Base-by-base conservation (phyloP, 2,888 invertebrate species). In the Hetaerina titia region DNA sequence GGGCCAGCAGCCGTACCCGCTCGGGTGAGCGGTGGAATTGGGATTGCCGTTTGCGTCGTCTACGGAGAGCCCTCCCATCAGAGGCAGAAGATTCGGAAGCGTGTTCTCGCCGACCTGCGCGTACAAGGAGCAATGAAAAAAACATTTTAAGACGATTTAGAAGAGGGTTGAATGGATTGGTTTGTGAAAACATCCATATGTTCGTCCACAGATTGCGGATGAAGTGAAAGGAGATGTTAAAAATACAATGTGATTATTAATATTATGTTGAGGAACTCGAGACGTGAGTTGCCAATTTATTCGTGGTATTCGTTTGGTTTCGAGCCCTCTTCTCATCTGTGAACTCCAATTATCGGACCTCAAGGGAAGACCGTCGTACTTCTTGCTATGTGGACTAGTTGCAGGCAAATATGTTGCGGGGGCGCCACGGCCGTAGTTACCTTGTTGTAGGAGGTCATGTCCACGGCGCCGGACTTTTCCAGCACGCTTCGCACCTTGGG, bases 371-470 rank as follows among this genome's bases (percentile, higher is more conserved):
- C 19, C 22, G 11, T n/a, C 19, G n/a, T 7, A 69, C n/a, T 69
- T 11, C n/a, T 69, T 11, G n/a, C n/a, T 19, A 13, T n/a, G 13
- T 6, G n/a, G 1, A 13, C 69, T 22, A 69, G 69, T 13, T n/a
- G n/a, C 69, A 11, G 69, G n/a, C 19, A 69, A 69, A 6, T 5
- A 7, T n/a, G 15, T 7, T 7, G n/a, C n/a, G 1, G 8, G 19
- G 5, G 7, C 45, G 45, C 45, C 45, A 45, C 1, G 45, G 45
- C 45, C 45, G 45, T 45, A 45, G 45, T 22, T 22, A 89, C 89
- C 89, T 89, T 89, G 58, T 89, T 89, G 57, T 89, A 89, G 9
- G 58, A 58, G 89, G 57, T 89, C 89, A 89, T 89, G 11, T 89
- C 89, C 22, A 89, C 89, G 17, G 89, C 89, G 15, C 89, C 89